A percentile compares a stretch with the other conserved stretches of the same genome.
These are phyloP conservation scores for Spilosoma lubricipeda DNA, from an alignment of 2,888 invertebrate species.

Conservation along the genomic window DNA sequence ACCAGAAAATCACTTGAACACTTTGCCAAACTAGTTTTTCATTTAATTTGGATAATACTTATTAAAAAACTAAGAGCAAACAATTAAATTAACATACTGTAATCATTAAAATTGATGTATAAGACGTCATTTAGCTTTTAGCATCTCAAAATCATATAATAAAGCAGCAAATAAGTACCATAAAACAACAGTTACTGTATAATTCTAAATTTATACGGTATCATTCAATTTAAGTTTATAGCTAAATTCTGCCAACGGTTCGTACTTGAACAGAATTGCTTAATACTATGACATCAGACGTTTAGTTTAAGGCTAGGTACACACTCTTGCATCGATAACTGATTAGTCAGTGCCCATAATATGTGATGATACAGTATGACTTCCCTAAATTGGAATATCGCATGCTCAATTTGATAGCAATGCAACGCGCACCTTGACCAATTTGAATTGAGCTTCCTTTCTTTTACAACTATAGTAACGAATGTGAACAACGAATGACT, in stretches of 20 bases:
- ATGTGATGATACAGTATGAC: neutral
- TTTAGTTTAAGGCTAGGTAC: conserved; percentile 2
- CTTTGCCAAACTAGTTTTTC: neutral
- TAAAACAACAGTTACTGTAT: conserved; percentile 14
- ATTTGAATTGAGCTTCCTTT: neutral
- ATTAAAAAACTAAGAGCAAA: neutral
- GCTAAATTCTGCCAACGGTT: conserved; percentile 12
- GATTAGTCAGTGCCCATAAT: neutral
- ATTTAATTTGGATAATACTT: neutral
- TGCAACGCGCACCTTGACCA: neutral
- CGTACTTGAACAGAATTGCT: conserved; percentile 16
- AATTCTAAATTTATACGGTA: conserved; percentile 15
- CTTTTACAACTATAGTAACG: neutral
- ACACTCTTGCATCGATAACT: neutral
- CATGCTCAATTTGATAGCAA: neutral
- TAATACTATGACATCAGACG: conserved; percentile 18
- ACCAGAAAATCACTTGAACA: neutral
- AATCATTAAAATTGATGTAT: neutral
- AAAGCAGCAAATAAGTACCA: conserved; percentile 17
- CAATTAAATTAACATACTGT: neutral
- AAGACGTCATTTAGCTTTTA: neutral
- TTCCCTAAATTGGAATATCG: neutral
- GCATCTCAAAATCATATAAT: conserved; percentile 4
- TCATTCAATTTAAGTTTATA: conserved; percentile 19
- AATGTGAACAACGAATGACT: neutral